Conservation (phyloP, 2,888 invertebrate genomes). For the Tetragonisca angustula region DNA sequence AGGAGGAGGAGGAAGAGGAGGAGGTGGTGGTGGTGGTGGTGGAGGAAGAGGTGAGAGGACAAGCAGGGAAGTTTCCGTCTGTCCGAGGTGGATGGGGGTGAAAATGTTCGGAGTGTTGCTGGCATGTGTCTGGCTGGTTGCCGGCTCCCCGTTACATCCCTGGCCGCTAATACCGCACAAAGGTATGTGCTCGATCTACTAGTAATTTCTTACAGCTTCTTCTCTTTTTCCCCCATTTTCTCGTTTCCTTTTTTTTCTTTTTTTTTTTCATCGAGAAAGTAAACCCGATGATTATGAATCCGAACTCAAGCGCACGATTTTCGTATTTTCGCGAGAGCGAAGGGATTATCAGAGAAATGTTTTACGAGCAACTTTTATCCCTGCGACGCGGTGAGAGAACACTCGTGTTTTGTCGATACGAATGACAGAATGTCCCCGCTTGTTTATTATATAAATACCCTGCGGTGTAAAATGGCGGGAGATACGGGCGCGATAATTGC, state of each 20-base stretch:
- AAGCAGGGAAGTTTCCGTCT: slow-evolving; percentile 71
- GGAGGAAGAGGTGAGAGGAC: slow-evolving; percentile 37
- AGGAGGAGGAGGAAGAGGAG: slow-evolving; percentile 25
- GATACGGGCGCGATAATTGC: no score
- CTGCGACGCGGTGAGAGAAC: no score
- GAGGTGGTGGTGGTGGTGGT: slow-evolving; percentile 17
- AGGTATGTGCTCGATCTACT: slow-evolving; percentile 63
- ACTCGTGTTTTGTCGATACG: no score
- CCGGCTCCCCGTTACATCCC: slow-evolving; percentile 75
- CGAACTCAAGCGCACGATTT: not conserved
- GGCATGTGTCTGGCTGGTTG: slow-evolving; percentile 76
- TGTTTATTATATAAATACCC: no score
- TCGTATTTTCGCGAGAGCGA: not conserved
- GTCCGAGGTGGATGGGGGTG: slow-evolving; percentile 71
- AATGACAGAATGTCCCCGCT: no score
- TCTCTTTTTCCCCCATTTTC: not conserved
- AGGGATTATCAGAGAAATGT: not conserved
- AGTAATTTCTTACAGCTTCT: slow-evolving; percentile 36
- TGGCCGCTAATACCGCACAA: slow-evolving; percentile 73
- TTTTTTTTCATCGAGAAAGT: not conserved
- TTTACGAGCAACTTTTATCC: not conserved
- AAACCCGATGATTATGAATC: not conserved
- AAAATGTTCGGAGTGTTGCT: slow-evolving; percentile 76
- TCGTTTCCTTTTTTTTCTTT: fast-evolving
- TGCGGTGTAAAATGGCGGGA: no score